These are phyloP conservation scores for Batillaria attramentaria DNA, from an alignment of 1,140 invertebrate species.

Conservation along the genomic window DNA sequence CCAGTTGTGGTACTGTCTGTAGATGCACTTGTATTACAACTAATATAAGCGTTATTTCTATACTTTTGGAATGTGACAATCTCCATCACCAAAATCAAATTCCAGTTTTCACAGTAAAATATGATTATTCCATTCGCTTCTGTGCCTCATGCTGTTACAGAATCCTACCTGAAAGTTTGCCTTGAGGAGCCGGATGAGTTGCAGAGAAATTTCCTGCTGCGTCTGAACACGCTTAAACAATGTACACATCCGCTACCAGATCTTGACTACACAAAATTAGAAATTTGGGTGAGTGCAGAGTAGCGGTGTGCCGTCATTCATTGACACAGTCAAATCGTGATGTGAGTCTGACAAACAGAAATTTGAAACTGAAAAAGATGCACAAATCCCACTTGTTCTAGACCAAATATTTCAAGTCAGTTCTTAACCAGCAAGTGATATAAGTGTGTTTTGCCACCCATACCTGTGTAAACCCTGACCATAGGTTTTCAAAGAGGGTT, in stretches of 20 bases:
- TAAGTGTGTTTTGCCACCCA: too few relatives aligned
- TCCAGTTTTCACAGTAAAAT: neutral
- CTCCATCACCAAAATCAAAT: neutral
- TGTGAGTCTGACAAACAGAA: too few relatives aligned
- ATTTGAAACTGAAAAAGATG: too few relatives aligned
- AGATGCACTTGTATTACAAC: neutral
- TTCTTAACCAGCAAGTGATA: too few relatives aligned
- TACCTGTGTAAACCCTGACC: too few relatives aligned
- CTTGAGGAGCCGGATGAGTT: slow-evolving; percentile 33
- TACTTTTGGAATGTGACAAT: neutral
- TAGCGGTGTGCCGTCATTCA: too few relatives aligned
- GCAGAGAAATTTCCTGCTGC: slow-evolving; percentile 6
- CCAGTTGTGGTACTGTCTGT: too few relatives aligned
- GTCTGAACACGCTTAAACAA: neutral
- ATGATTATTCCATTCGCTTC: neutral
- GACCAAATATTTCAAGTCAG: too few relatives aligned
- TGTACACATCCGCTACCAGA: slow-evolving; percentile 10
- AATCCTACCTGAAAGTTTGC: slow-evolving; percentile 34
- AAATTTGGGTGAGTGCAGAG: neutral
- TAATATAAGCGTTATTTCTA: neutral
- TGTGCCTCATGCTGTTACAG: slow-evolving; percentile 27
- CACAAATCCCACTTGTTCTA: too few relatives aligned
- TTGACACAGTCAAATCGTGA: too few relatives aligned
- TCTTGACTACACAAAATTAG: slow-evolving; percentile 12
- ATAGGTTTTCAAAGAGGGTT: too few relatives aligned